Conservation (phyloP, 2,888 invertebrate species). For the Tetragonula carbonaria region DNA sequence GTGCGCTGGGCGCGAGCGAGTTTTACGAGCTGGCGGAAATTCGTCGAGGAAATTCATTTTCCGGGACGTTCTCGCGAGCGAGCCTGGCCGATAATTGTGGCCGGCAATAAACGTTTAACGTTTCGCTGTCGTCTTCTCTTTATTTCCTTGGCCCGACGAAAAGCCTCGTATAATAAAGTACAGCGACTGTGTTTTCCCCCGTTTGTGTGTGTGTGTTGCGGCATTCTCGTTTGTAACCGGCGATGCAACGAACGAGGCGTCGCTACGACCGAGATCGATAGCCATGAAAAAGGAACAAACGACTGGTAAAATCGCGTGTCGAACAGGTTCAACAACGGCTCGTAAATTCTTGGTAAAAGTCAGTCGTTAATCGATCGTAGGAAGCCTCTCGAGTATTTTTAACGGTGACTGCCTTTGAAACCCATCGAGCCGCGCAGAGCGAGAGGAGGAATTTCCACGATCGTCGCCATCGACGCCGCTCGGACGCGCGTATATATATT, state of each 20-base stretch:
- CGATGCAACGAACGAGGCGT: not conserved
- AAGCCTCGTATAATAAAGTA: not conserved
- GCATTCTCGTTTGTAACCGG: not conserved
- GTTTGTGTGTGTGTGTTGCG: not conserved
- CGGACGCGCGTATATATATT: slow-evolving; percentile 29
- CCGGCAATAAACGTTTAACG: slow-evolving; percentile 67
- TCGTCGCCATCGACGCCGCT: not conserved
- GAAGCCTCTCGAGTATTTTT: slow-evolving; percentile 51
- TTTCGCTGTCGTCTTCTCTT: not conserved
- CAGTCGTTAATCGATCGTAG: slow-evolving; percentile 45
- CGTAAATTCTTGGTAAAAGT: slow-evolving; percentile 50
- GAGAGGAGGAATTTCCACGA: slow-evolving; percentile 24
- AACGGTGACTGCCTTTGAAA: slow-evolving; percentile 46
- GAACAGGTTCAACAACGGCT: slow-evolving; percentile 41
- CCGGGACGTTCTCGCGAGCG: slow-evolving; percentile 48
- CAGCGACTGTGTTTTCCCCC: not conserved
- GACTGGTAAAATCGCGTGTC: slow-evolving; percentile 34
- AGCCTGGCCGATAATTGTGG: slow-evolving; percentile 75
- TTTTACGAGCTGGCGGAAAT: slow-evolving; percentile 68
- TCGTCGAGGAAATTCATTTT: slow-evolving; percentile 68
- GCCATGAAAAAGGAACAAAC: slow-evolving; percentile 38
- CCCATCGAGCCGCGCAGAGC: slow-evolving; percentile 27
- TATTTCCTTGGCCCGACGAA: not conserved
- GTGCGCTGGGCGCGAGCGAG: slow-evolving; percentile 44
- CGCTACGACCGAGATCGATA: slow-evolving; percentile 34